Base-by-base conservation (phyloP, 2,113 vertebrate genomes). In the Dryoscopus gambensis region DNA sequence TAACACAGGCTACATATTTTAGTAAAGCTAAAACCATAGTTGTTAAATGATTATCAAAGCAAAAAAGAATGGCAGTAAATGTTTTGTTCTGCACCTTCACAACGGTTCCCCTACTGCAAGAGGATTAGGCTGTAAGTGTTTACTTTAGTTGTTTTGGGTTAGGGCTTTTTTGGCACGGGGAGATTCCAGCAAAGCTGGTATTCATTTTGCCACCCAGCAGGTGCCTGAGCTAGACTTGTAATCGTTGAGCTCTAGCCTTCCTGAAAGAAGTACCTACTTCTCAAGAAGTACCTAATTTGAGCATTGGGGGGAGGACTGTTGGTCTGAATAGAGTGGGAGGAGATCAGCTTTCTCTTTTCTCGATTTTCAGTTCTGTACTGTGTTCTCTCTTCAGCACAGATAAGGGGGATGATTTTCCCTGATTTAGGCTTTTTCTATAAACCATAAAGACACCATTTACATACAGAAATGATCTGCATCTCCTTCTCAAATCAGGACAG, bases 1-100 rank as follows among this genome's bases (percentile, higher is more conserved):
- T 75, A 75, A 20, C 37, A 57, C 28, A 62, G 73, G 46, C 13
- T 53, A 18, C 28, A 3, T 76, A 37, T 63, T 49, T 70, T 42
- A 84, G 70, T 65, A 49, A 55, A 89, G 55, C 55, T 56, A 64
- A 84, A 90, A 44, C 19, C 20, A 14, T 1, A 53, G 9, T 28
- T 76, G 46, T 79, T 75, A 53, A 62, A 93, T 69, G 40, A 53
- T 79, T 78, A 64, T 59, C 19, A 49, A 53, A 20, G 37, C 5
- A 33, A 76, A 68, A 68, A 90, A 76, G n/a, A 65, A 82, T 31
- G 8, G 19, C 37, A 69, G 33, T 57, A n/a, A 60, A 46, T 74
- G n/a, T 70, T 94, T 95, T 60, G 73, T 87, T 93, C 24, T 64
- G 52, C 40, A 20, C 62, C 49, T 87, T 93, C 6, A 16, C 18